Evolutionary conservation across 2,797 vertebrate species (phyloP).

Genomic region (Nyctalus aviator): DNA sequence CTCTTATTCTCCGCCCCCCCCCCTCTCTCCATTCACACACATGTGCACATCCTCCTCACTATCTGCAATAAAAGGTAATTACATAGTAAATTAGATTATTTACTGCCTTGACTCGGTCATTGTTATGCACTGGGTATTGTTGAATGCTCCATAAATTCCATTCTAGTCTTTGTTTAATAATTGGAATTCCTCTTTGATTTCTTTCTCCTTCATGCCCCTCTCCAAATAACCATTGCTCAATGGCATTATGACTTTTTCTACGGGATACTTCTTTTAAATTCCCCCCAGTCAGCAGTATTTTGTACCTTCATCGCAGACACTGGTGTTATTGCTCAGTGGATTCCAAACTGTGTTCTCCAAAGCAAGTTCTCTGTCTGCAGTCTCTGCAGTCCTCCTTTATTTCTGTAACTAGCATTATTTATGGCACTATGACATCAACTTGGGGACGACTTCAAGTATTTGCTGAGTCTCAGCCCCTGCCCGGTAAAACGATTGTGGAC

Average conservation of each 20-base stretch:
- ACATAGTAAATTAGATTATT: background rate
- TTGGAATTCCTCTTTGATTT: background rate
- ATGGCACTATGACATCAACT: background rate
- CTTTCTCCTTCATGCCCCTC: background rate
- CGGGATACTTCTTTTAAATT: background rate
- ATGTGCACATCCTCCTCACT: background rate
- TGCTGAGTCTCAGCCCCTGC: background rate
- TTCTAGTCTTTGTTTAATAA: background rate
- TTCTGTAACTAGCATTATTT: background rate
- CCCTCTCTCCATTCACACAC: background rate
- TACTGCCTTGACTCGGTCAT: background rate
- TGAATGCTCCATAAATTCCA: background rate
- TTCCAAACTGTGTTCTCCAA: background rate
- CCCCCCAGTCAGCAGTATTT: background rate
- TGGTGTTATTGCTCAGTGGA: background rate
- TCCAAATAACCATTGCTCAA: background rate
- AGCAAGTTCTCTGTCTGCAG: background rate
- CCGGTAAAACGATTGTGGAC: background rate
- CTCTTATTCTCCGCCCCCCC: too few species aligned
- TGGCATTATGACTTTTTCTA: background rate
- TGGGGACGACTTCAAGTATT: background rate
- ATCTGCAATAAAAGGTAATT: background rate
- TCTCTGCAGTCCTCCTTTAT: background rate
- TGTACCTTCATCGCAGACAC: background rate
- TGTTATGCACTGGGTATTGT: background rate